Base-by-base conservation (phyloP, 2,113 vertebrate genomes). In the Lophochroa leadbeateri region DNA sequence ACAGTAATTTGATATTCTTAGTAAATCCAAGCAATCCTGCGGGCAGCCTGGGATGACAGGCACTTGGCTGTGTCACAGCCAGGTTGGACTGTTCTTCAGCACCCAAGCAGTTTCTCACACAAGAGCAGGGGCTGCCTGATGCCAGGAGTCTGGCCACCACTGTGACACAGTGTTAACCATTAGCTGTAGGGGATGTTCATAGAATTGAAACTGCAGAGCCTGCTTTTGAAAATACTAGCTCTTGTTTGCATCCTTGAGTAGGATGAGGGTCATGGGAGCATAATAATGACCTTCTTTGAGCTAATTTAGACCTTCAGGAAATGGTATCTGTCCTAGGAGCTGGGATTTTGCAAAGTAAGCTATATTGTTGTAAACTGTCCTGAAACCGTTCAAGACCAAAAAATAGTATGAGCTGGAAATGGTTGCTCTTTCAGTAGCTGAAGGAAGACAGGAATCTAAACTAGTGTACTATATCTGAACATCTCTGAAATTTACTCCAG, bases 41-140 rank as follows among this genome's bases (percentile, higher is more conserved):
- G 1, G n/a, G 43, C 41, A 24, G 23, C 12, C 27, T n/a, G 74
- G 24, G 44, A 47, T 0, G 2, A 31, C 5, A 28, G 70, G 31
- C 64, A n/a, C 6, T 4, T 63, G 61, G 14, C 46, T 44, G 23
- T 3, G 1, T 49, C 39, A 41, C 72, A 57, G 35, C 25, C 14
- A 4, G 31, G 29, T 68, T 74, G 68, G 13, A 4, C 47, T 65
- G 10, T 10, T 61, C 52, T 35, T 24, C 31, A 23, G 19, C 27
- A 31, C 50, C n/a, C 0, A 0, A 84, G 57, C 28, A 44, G 3
- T 46, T 7, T 1, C 16, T 13, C 3, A 46, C 0, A 1, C 21
- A 28, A 60, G 16, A 4, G 1, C 25, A 3, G 1, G 14, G 10
- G 39, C 43, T 91, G 24, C 46, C 58, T 6, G n/a, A 6, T 11